Evolutionary conservation across 2,888 invertebrate genomes (phyloP).

Genomic region (Philereme vetulata): DNA sequence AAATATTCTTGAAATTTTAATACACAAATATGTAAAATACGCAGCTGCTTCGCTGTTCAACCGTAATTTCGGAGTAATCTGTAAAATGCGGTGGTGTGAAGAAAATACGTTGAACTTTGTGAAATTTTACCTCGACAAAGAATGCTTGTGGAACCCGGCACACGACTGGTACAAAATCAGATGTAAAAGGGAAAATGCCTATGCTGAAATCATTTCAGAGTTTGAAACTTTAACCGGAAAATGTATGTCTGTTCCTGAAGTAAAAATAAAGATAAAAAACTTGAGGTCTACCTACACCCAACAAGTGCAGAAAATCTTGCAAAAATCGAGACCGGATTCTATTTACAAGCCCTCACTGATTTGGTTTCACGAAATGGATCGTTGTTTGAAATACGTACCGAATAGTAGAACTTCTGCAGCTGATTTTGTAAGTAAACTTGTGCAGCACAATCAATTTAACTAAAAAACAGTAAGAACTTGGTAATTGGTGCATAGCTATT

Average conservation of each 20-base stretch:
- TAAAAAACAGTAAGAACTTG: too few relatives aligned
- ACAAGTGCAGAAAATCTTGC: constrained; percentile 73
- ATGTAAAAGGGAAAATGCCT: constrained; percentile 66
- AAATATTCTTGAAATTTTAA: too few relatives aligned
- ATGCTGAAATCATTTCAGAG: constrained; percentile 57
- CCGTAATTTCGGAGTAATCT: neutral
- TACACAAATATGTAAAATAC: too few relatives aligned
- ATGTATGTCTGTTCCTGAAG: constrained; percentile 61
- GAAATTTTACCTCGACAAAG: constrained; percentile 75
- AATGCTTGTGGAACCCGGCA: constrained; percentile 77
- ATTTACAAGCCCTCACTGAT: constrained; percentile 68
- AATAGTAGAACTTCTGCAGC: constrained; percentile 45
- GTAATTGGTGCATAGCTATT: too few relatives aligned
- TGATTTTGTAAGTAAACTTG: constrained; percentile 8
- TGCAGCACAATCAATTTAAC: too few relatives aligned
- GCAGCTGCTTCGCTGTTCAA: too few relatives aligned
- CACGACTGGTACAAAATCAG: constrained; percentile 69
- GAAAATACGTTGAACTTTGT: constrained; percentile 74
- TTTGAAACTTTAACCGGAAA: constrained; percentile 62
- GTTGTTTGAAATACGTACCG: constrained; percentile 64
- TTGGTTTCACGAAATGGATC: constrained; percentile 76
- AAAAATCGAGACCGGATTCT: constrained; percentile 64
- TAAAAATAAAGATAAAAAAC: constrained; percentile 78
- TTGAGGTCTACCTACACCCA: constrained; percentile 77
- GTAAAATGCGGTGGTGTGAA: constrained; percentile 74